A percentile compares a stretch with the other conserved stretches of the same genome.
Evolutionary conservation across 2,797 vertebrate species (phyloP).

Genomic region (Tachyglossus aculeatus): DNA sequence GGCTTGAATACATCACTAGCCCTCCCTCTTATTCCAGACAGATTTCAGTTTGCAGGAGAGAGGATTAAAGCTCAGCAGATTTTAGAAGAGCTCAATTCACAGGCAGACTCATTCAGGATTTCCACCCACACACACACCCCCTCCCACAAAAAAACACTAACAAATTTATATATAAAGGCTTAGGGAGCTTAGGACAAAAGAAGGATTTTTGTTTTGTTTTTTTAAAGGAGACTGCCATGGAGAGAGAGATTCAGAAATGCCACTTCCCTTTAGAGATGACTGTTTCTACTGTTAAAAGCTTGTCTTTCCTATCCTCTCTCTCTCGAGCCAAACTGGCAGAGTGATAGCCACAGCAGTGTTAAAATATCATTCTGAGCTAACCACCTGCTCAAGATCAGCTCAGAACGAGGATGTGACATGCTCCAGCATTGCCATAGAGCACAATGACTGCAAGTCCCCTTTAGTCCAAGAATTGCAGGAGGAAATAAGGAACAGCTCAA

Average conservation of each 20-base stretch:
- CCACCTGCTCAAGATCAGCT: constrained; percentile 23
- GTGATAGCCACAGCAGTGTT: constrained; percentile 21
- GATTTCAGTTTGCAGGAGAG: constrained; percentile 50
- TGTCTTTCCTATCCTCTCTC: constrained; percentile 5
- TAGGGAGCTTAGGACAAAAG: constrained; percentile 1
- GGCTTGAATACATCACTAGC: constrained; percentile 22
- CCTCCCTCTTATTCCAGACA: constrained; percentile 23
- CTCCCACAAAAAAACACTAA: not conserved
- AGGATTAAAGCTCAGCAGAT: constrained; percentile 45
- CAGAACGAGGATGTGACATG: too few relatives aligned
- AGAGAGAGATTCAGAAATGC: not conserved
- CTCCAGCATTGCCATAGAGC: too few relatives aligned
- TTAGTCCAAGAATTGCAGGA: too few relatives aligned
- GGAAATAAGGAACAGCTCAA: too few relatives aligned
- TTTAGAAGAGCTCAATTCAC: constrained; percentile 16
- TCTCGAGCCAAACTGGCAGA: constrained; percentile 25
- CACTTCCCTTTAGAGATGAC: not conserved
- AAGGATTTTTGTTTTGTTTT: constrained; percentile 7
- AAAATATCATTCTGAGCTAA: constrained; percentile 47
- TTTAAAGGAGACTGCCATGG: too few relatives aligned
- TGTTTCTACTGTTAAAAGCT: constrained; percentile 18
- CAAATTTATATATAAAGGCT: not conserved
- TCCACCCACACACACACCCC: not conserved
- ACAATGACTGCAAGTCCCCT: too few relatives aligned
- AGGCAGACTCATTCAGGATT: constrained; percentile 1